Evolutionary conservation across 2,888 invertebrate genomes (phyloP).

Genomic region (Elysia crispata): DNA sequence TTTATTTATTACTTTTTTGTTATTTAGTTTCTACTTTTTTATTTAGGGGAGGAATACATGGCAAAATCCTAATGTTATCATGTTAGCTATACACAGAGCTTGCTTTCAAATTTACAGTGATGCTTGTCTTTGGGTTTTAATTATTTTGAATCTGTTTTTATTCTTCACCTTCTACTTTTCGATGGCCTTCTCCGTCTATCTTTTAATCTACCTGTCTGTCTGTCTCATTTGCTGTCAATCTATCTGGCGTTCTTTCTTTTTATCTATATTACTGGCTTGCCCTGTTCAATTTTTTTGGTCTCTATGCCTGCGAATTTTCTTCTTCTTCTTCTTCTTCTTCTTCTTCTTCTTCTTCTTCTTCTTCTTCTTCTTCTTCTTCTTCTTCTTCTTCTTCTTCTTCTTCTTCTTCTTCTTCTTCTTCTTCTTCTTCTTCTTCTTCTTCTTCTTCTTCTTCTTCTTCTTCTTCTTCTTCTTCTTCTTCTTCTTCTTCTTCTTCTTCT

Average conservation of each 20-base stretch:
- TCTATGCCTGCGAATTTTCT: slow-evolving; percentile 6
- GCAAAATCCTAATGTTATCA: no score
- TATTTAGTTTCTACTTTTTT: no score
- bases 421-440: slow-evolving; percentile 4
- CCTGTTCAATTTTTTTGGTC: neutral
- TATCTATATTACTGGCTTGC: slow-evolving; percentile 3
- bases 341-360: slow-evolving; percentile 20
- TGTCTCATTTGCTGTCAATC: neutral
- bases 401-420: neutral
- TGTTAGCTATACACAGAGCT: no score
- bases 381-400: slow-evolving; percentile 6
- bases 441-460: neutral
- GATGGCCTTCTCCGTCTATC: neutral
- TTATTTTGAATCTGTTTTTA: no score
- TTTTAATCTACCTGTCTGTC: neutral
- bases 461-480: slow-evolving; percentile 1
- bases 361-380: slow-evolving; percentile 1
- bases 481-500: neutral
- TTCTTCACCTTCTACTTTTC: neutral
- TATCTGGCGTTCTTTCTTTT: neutral
- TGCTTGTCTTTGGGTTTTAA: no score
- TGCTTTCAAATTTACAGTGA: no score
- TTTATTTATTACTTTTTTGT: no score
- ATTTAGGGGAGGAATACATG: no score
- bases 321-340: neutral